Evolutionary conservation across 92 coral and sea anemone genomes (phyloP).

Genomic region (Phymanthus crucifer): DNA sequence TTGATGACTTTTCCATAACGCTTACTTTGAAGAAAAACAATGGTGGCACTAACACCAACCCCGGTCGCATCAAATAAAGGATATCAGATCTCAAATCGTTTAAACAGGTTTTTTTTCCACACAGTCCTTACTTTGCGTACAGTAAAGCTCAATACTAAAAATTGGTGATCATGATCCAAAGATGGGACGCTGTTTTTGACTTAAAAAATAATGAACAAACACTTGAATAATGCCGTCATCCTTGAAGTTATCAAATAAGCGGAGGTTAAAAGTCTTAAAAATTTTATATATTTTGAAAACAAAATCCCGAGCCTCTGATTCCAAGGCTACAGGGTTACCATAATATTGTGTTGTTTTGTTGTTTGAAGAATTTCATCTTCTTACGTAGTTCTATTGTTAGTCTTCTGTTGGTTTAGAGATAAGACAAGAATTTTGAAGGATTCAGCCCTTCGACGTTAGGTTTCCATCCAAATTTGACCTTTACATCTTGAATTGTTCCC

Average conservation of each 20-base stretch:
- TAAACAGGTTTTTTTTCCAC: not conserved
- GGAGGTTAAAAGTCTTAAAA: no score
- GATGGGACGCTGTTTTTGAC: not conserved
- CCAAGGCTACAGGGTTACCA: not conserved
- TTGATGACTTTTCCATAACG: conserved; percentile 37
- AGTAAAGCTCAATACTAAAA: no score
- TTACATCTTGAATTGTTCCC: not conserved
- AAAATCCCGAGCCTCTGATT: not conserved
- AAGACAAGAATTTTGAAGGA: conserved; percentile 2
- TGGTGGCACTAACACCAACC: not conserved
- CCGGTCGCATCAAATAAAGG: not conserved
- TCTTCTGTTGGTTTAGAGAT: not conserved
- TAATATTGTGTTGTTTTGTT: not conserved
- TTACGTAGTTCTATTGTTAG: not conserved
- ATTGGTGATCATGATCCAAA: no score
- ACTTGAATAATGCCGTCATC: not conserved
- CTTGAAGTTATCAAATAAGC: not conserved
- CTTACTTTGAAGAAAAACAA: not conserved
- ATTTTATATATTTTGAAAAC: not conserved
- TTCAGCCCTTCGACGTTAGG: not conserved
- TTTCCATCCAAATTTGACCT: not conserved
- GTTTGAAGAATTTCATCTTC: not conserved
- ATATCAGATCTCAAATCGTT: conserved; percentile 24
- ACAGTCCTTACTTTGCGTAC: not conserved
- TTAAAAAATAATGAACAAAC: not conserved